Conservation (phyloP, 1,140 invertebrate genomes). For the Eueides isabella region DNA sequence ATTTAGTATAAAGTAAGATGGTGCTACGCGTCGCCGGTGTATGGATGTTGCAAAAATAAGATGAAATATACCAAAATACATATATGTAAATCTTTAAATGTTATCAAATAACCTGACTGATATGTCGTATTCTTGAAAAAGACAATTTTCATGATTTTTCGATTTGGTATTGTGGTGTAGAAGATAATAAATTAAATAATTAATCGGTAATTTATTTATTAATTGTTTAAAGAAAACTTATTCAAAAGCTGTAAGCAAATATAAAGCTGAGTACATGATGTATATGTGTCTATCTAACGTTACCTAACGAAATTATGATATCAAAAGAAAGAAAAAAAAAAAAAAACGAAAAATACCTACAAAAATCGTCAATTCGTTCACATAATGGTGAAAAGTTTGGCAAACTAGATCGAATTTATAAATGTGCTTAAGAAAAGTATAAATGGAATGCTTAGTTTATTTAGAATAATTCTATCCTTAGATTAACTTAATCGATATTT, state of each 20-base stretch:
- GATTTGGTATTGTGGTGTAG: too few relatives aligned
- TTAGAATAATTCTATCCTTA: not conserved
- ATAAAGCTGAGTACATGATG: not conserved
- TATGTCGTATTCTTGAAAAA: not conserved
- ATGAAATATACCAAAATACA: not conserved
- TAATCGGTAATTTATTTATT: not conserved
- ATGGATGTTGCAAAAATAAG: constrained; percentile 9
- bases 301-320: not conserved
- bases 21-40: constrained; percentile 26
- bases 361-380: constrained; percentile 9
- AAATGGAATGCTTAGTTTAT: not conserved
- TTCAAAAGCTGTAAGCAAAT: not conserved
- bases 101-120: not conserved
- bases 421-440: constrained; percentile 4
- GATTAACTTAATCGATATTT: constrained; percentile 1
- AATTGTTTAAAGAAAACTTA: not conserved
- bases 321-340: too few relatives aligned
- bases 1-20: constrained; percentile 28
- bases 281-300: not conserved
- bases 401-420: constrained; percentile 10
- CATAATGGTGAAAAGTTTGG: not conserved
- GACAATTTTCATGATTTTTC: not conserved
- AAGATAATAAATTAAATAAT: not conserved
- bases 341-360: not conserved
- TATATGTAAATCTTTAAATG: not conserved